Conservation (phyloP, 2,888 invertebrate genomes). For the Xestia rhomboidea region DNA sequence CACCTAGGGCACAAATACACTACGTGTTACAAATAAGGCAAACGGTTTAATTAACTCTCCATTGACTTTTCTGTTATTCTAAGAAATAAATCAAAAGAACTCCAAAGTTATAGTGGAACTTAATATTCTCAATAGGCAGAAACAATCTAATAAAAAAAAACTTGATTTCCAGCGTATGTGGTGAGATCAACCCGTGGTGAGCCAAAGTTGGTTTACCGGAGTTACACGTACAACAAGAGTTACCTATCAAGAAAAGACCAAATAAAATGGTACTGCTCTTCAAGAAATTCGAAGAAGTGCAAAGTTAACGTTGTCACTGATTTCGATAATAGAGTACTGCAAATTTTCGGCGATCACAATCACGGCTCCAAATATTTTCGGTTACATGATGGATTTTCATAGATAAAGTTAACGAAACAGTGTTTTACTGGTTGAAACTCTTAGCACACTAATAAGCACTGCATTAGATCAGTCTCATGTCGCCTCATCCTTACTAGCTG, state of each 20-base stretch:
- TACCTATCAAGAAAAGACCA: slow-evolving; percentile 69
- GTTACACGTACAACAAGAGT: slow-evolving; percentile 74
- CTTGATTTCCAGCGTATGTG: slow-evolving; percentile 65
- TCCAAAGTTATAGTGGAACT: background rate
- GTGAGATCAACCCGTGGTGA: slow-evolving; percentile 73
- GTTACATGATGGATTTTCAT: background rate
- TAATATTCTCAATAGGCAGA: background rate
- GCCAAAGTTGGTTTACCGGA: slow-evolving; percentile 69
- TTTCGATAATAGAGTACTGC: slow-evolving; percentile 50
- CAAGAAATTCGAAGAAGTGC: slow-evolving; percentile 74
- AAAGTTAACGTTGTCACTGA: slow-evolving; percentile 74
- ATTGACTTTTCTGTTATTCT: background rate
- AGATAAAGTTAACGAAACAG: slow-evolving; percentile 1
- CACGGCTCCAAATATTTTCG: slow-evolving; percentile 37
- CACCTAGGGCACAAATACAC: background rate
- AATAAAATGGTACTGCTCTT: slow-evolving; percentile 79
- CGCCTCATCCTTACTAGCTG: background rate
- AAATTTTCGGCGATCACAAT: slow-evolving; percentile 50
- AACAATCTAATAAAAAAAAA: slow-evolving; percentile 1
- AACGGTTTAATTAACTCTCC: background rate
- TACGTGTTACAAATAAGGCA: background rate
- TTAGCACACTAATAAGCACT: too few species aligned
- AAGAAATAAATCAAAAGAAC: background rate
- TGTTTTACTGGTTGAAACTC: background rate
- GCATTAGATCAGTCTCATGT: background rate